Percentiles rank a stretch among this genome's conserved stretches.
phyloP scores from a whole-genome alignment of 2,113 vertebrate genomes.

The Perccottus glenii region DNA sequence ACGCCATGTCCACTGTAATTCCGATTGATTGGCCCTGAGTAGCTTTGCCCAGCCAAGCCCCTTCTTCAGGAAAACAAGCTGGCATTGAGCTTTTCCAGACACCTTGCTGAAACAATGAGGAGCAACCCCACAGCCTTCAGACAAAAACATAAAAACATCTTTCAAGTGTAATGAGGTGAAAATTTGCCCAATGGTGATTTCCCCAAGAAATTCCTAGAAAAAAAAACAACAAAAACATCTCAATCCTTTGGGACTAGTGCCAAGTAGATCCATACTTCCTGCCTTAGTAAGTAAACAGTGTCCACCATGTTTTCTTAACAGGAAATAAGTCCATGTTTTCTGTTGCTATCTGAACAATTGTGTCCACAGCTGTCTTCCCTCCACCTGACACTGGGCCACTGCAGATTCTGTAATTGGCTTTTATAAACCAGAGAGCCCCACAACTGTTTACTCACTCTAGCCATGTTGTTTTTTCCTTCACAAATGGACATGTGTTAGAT shows the following conservation, averaged over 20 bases:
- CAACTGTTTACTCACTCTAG: conserved; percentile 7
- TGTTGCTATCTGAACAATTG: conserved; percentile 33
- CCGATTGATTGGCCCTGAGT: too few species aligned
- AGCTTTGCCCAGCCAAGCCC: too few species aligned
- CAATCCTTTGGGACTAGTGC: not conserved
- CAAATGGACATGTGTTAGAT: not conserved
- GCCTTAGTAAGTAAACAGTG: conserved; percentile 39
- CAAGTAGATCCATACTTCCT: conserved; percentile 33
- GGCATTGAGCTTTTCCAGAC: too few species aligned
- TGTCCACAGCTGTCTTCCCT: conserved; percentile 46
- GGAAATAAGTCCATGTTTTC: conserved; percentile 44
- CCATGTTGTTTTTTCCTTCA: not conserved
- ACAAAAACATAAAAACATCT: not conserved
- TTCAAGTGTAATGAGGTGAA: not conserved
- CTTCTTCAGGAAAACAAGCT: too few species aligned
- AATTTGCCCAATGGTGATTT: conserved; percentile 1
- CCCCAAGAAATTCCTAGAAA: not conserved
- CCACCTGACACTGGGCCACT: conserved; percentile 29
- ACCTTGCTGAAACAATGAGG: too few species aligned
- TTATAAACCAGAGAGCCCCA: not conserved
- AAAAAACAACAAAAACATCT: conserved; percentile 17
- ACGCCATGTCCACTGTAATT: too few species aligned
- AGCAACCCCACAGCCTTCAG: too few species aligned
- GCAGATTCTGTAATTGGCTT: conserved; percentile 13
- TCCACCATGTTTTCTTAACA: conserved; percentile 20